phyloP scores from a whole-genome alignment of 1,140 invertebrate species.

The Procambarus clarkii region DNA sequence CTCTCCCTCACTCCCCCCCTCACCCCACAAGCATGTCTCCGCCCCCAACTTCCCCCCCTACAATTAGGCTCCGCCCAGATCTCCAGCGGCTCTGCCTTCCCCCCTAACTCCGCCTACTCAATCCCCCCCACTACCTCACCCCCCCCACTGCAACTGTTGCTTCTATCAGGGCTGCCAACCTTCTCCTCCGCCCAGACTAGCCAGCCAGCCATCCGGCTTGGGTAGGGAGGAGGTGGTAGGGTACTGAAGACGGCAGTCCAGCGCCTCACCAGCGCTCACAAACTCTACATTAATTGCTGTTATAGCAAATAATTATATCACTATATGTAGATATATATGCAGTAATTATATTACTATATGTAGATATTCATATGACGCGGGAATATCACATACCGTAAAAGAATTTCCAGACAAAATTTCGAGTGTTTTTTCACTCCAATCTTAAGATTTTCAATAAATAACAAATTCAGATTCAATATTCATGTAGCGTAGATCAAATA shows the following conservation, averaged over 20 bases:
- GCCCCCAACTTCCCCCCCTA: conserved; percentile 1
- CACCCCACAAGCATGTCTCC: not conserved
- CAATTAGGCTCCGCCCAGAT: not conserved
- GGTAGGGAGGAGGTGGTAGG: not conserved
- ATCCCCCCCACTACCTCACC: conserved; percentile 23
- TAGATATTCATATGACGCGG: too few species aligned
- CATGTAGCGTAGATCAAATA: too few species aligned
- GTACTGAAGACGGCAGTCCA: not conserved
- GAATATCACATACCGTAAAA: too few species aligned
- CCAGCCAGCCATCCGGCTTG: not conserved
- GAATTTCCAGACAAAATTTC: too few species aligned
- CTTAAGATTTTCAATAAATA: too few species aligned
- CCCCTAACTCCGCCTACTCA: conserved; percentile 21
- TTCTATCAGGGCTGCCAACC: conserved; percentile 61
- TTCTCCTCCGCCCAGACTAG: conserved; percentile 2
- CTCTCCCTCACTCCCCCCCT: conserved; percentile 42
- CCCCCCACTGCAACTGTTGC: conserved; percentile 67
- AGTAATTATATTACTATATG: too few species aligned
- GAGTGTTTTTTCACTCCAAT: too few species aligned
- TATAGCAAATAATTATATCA: too few species aligned
- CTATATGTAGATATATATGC: too few species aligned
- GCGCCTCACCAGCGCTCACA: not conserved
- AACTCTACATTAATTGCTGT: not conserved
- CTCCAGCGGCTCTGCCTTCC: not conserved
- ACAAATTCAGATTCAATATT: too few species aligned